Percentiles rank a stretch among this genome's conserved stretches.
phyloP scores from a whole-genome alignment of 2,888 invertebrate species.

The Allacma fusca region DNA sequence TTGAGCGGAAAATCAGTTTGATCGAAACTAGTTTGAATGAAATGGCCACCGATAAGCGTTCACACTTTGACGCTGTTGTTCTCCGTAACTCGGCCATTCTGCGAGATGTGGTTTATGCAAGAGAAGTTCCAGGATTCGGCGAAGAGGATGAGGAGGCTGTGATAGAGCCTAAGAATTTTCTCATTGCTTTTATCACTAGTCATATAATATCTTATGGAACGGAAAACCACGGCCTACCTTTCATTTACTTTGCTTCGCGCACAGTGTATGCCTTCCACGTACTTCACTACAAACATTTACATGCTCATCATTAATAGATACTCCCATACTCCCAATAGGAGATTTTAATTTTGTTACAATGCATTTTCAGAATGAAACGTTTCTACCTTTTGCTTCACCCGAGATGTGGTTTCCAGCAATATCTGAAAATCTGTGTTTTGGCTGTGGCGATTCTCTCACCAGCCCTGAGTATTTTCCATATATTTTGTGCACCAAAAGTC shows the following conservation, averaged over 20 bases:
- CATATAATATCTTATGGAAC: constrained; percentile 46
- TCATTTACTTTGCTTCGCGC: constrained; percentile 51
- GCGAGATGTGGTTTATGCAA: not conserved
- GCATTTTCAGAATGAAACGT: not conserved
- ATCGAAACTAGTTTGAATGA: not conserved
- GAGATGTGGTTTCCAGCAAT: constrained; percentile 46
- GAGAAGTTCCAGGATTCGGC: not conserved
- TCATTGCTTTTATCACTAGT: not conserved
- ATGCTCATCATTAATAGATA: no score
- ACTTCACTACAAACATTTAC: no score
- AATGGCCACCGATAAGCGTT: not conserved
- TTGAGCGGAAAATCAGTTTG: constrained; percentile 36
- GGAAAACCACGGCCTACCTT: constrained; percentile 52
- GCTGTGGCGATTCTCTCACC: constrained; percentile 46
- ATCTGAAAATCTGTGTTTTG: constrained; percentile 27
- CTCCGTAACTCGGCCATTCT: constrained; percentile 4
- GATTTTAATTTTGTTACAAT: not conserved
- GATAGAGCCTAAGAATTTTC: constrained; percentile 26
- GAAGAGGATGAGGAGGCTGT: constrained; percentile 39
- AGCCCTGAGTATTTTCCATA: constrained; percentile 41
- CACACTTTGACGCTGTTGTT: not conserved
- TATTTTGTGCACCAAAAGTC: not conserved
- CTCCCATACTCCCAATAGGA: no score
- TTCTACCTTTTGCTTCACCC: constrained; percentile 44
- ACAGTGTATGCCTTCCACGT: constrained; percentile 44